Evolutionary conservation across 2,888 invertebrate species (phyloP).

Genomic region (Scaptodrosophila latifasciaeformis): DNA sequence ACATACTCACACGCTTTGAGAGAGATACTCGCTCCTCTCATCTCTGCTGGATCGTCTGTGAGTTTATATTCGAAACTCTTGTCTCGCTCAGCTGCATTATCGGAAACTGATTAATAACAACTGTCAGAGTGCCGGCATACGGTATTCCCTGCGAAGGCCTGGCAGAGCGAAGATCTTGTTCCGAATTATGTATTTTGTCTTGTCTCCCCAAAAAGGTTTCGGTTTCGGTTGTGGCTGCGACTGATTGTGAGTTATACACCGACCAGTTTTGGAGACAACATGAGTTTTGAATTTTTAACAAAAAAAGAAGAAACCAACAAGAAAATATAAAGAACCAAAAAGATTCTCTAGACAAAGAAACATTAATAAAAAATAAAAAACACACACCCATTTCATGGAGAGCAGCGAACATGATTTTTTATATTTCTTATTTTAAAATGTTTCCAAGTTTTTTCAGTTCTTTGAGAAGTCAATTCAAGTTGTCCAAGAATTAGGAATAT

Average conservation of each 20-base stretch:
- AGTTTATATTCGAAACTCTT: conserved; percentile 55
- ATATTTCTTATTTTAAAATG: not conserved
- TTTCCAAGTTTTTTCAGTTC: conserved; percentile 1
- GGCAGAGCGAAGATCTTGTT: conserved; percentile 55
- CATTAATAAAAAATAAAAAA: conserved; percentile 70
- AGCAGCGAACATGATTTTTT: not conserved
- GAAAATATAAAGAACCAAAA: too few relatives aligned
- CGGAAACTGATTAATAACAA: conserved; percentile 73
- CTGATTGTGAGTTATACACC: conserved; percentile 25
- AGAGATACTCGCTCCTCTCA: not conserved
- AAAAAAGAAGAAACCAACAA: too few relatives aligned
- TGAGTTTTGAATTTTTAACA: conserved; percentile 61
- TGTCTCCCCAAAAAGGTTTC: conserved; percentile 38
- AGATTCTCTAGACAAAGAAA: conserved; percentile 62
- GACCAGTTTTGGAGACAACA: conserved; percentile 51
- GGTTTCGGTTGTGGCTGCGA: conserved; percentile 32
- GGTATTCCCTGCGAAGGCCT: conserved; percentile 23
- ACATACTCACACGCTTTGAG: conserved; percentile 2
- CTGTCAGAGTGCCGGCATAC: conserved; percentile 59
- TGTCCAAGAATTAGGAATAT: too few relatives aligned
- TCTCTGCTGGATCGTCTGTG: conserved; percentile 25
- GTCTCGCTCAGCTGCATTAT: conserved; percentile 64
- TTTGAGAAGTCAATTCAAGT: not conserved
- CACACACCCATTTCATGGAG: conserved; percentile 25
- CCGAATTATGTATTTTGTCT: conserved; percentile 51